Percentiles rank a stretch among this genome's conserved stretches.
These are phyloP conservation scores for Lottia scabra DNA, from an alignment of 2,888 invertebrate genomes.

Conservation along the genomic window DNA sequence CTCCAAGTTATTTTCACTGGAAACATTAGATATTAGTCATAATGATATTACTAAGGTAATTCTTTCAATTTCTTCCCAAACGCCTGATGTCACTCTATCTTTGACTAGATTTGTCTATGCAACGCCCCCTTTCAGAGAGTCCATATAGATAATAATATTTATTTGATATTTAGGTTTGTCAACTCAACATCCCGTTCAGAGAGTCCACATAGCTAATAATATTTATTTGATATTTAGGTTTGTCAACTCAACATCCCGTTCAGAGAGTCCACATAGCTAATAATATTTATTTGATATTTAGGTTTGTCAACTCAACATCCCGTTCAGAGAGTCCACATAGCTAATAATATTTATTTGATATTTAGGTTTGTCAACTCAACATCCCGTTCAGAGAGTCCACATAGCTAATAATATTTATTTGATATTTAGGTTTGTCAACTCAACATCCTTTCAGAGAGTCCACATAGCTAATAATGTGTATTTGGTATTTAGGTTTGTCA, in stretches of 20 bases:
- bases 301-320: too few species aligned
- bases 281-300: too few species aligned
- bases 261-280: too few species aligned
- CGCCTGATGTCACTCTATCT: not conserved
- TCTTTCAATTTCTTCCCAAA: not conserved
- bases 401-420: not conserved
- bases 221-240: too few species aligned
- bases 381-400: too few species aligned
- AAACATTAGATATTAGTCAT: constrained; percentile 86
- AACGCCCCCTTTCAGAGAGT: not conserved
- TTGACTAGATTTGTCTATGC: not conserved
- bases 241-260: too few species aligned
- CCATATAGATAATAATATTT: not conserved
- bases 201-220: too few species aligned
- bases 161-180: not conserved
- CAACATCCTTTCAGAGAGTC: not conserved
- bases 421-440: constrained; percentile 2
- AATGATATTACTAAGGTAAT: constrained; percentile 83
- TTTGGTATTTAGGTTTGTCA: not conserved
- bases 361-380: too few species aligned
- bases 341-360: too few species aligned
- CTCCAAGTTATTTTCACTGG: constrained; percentile 86
- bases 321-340: too few species aligned
- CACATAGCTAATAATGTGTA: not conserved
- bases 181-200: not conserved